phyloP scores from a whole-genome alignment of 2,113 vertebrate species.

The Brachionichthys hirsutus region DNA sequence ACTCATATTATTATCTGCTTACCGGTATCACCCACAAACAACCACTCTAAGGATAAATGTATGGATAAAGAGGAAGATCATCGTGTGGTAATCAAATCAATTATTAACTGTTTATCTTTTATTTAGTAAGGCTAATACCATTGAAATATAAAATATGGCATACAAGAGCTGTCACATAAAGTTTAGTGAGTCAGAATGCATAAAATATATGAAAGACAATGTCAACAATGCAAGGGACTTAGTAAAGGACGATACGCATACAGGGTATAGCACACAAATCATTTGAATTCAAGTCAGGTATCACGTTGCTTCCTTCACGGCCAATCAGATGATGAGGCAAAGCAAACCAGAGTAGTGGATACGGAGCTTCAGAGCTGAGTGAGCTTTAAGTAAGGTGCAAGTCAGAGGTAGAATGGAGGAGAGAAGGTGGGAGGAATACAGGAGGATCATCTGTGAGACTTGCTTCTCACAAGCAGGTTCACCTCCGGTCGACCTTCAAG shows the following conservation, averaged over 20 bases:
- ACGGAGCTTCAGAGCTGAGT: conserved; percentile 39
- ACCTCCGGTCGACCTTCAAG: conserved; percentile 72
- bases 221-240: neutral
- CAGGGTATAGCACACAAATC: conserved; percentile 9
- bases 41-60: conserved; percentile 18
- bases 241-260: neutral
- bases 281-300: no score
- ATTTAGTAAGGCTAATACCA: neutral
- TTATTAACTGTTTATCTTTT: neutral
- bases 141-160: no score
- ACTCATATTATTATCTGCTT: conserved; percentile 16
- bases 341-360: conserved; percentile 11
- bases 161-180: no score
- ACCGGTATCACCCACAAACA: neutral
- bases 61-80: conserved; percentile 17
- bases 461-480: conserved; percentile 70
- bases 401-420: conserved; percentile 35
- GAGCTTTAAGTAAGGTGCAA: conserved; percentile 47
- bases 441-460: conserved; percentile 65
- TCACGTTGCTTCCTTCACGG: no score
- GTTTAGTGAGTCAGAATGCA: no score
- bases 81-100: neutral
- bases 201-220: no score
- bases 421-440: conserved; percentile 18
- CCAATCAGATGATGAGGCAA: conserved; percentile 9